These are phyloP conservation scores for Ailuropoda melanoleuca DNA, from an alignment of 2,113 vertebrate species.

Conservation along the genomic window DNA sequence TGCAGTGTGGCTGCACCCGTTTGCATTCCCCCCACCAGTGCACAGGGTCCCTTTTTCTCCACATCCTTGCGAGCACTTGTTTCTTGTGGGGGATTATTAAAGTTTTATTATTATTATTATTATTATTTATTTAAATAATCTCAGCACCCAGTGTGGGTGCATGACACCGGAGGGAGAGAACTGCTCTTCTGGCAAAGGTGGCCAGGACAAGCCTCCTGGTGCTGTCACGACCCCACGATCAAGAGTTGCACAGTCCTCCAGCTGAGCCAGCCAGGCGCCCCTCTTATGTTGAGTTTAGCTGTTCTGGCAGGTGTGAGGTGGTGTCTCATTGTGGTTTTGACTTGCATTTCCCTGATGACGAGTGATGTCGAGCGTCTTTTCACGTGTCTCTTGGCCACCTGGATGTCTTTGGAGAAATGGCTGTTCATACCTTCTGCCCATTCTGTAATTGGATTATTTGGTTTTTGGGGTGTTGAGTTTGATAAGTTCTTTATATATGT, in stretches of 20 bases:
- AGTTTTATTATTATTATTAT: too few relatives aligned
- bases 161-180: too few relatives aligned
- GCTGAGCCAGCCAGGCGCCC: background rate
- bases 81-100: background rate
- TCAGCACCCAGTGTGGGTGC: background rate
- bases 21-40: background rate
- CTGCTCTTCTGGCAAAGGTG: too few relatives aligned
- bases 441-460: background rate
- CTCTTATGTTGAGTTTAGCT: background rate
- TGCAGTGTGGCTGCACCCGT: background rate
- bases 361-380: background rate
- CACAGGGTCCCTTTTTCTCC: background rate
- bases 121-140: background rate
- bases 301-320: background rate
- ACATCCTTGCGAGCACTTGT: background rate
- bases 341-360: background rate
- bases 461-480: background rate
- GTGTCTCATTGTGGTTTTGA: background rate
- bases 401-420: background rate
- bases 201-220: too few relatives aligned
- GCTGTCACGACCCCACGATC: background rate
- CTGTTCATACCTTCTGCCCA: background rate
- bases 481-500: background rate
- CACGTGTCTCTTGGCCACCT: background rate
- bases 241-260: background rate